Evolutionary conservation across 2,113 vertebrate species (phyloP).

Genomic region (Microcebus lehilahytsara): DNA sequence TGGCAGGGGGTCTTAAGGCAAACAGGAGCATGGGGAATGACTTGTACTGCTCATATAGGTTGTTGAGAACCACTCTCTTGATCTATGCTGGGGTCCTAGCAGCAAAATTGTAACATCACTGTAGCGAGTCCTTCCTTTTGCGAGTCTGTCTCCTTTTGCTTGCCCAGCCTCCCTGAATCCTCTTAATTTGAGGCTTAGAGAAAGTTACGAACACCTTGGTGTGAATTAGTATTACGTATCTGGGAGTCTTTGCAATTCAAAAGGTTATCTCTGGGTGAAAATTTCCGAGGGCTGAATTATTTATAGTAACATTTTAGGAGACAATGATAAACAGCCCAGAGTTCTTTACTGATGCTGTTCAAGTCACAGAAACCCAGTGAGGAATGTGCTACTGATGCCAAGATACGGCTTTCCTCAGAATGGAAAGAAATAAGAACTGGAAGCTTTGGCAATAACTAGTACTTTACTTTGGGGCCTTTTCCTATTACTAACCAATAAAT

Average conservation of each 20-base stretch:
- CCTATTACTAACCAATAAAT: conserved; percentile 52
- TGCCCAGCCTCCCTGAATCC: neutral
- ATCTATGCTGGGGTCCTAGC: neutral
- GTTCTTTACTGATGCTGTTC: neutral
- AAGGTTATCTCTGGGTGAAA: neutral
- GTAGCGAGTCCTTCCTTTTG: neutral
- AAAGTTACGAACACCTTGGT: neutral
- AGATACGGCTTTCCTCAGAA: neutral
- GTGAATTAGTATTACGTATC: neutral
- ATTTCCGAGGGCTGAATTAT: neutral
- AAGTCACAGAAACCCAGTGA: neutral
- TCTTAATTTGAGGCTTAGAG: neutral
- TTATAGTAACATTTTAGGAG: neutral
- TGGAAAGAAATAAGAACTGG: neutral
- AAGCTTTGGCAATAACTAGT: neutral
- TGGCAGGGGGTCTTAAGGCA: neutral
- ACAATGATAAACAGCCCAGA: neutral
- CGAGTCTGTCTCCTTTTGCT: neutral
- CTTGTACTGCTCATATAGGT: neutral
- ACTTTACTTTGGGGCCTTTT: neutral
- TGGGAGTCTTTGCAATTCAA: neutral
- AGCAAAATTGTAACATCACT: neutral
- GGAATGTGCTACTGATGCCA: neutral
- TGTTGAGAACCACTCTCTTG: neutral
- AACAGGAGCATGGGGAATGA: neutral